Conservation (phyloP, 1,140 invertebrate species). For the Amphibalanus amphitrite region DNA sequence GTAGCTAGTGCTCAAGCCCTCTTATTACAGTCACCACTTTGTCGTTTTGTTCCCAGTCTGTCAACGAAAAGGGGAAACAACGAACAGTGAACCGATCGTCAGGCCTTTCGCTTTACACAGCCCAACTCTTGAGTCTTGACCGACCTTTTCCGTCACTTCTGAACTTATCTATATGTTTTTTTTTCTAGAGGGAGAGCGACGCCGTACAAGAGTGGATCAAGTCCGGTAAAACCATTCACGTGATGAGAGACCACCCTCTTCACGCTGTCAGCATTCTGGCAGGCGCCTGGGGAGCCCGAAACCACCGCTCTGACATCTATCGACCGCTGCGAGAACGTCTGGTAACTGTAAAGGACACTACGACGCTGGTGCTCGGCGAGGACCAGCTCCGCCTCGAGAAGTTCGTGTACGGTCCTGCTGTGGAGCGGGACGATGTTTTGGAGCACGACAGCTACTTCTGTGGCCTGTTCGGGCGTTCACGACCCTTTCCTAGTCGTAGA, state of each 20-base stretch:
- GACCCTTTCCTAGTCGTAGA: not conserved
- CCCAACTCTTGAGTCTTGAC: no score
- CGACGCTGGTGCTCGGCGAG: not conserved
- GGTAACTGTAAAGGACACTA: not conserved
- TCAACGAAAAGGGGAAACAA: no score
- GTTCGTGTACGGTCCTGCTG: not conserved
- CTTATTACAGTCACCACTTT: no score
- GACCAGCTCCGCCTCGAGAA: not conserved
- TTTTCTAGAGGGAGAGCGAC: slow-evolving; percentile 10
- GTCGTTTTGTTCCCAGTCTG: no score
- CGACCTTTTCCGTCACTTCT: no score
- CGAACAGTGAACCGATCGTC: no score
- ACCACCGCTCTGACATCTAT: not conserved
- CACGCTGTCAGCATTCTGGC: not conserved
- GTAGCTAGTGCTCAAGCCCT: no score
- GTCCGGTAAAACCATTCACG: slow-evolving; percentile 14
- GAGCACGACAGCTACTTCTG: not conserved
- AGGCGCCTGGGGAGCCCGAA: not conserved
- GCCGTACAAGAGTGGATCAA: slow-evolving; percentile 17
- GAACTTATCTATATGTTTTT: no score
- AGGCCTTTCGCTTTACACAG: no score
- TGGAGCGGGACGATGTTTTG: not conserved
- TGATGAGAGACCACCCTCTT: slow-evolving; percentile 14
- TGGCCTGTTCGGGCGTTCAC: not conserved
- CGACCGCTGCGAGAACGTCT: not conserved